Evolutionary conservation across 2,888 invertebrate species (phyloP).

Genomic region (Aleiodes testaceus): DNA sequence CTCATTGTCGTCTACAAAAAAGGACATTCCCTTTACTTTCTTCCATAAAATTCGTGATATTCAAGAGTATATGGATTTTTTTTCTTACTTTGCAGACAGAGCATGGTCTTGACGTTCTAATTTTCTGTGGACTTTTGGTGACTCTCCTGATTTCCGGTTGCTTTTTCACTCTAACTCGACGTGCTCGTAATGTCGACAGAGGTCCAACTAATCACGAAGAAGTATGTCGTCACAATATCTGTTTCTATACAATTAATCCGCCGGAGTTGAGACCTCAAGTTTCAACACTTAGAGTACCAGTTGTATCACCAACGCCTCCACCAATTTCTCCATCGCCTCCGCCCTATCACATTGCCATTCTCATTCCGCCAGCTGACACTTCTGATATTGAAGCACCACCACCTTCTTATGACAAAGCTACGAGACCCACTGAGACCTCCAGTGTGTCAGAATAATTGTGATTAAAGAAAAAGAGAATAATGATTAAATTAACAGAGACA

Average conservation of each 20-base stretch:
- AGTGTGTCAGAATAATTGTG: constrained; percentile 22
- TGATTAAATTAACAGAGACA: not conserved
- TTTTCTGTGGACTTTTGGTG: constrained; percentile 73
- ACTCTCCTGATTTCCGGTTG: constrained; percentile 67
- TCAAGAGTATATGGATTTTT: not conserved
- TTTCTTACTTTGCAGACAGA: constrained; percentile 65
- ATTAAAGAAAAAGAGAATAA: not conserved
- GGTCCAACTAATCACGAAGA: constrained; percentile 31
- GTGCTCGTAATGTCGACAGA: constrained; percentile 51
- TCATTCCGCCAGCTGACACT: constrained; percentile 77
- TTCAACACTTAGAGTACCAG: constrained; percentile 32
- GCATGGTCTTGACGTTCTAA: constrained; percentile 77
- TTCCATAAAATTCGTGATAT: too few species aligned
- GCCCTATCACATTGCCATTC: constrained; percentile 89
- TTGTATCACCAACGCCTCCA: constrained; percentile 54
- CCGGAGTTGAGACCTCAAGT: constrained; percentile 32
- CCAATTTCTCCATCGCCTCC: constrained; percentile 76
- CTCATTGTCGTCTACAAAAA: too few species aligned
- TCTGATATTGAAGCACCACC: constrained; percentile 79
- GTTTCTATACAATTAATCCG: constrained; percentile 18
- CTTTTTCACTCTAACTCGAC: constrained; percentile 63
- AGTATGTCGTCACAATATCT: constrained; percentile 11
- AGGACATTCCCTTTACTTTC: too few species aligned
- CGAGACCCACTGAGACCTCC: constrained; percentile 66
- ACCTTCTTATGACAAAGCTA: constrained; percentile 84